These are phyloP conservation scores for Clanis bilineata DNA, from an alignment of 2,888 invertebrate species.

Conservation along the genomic window DNA sequence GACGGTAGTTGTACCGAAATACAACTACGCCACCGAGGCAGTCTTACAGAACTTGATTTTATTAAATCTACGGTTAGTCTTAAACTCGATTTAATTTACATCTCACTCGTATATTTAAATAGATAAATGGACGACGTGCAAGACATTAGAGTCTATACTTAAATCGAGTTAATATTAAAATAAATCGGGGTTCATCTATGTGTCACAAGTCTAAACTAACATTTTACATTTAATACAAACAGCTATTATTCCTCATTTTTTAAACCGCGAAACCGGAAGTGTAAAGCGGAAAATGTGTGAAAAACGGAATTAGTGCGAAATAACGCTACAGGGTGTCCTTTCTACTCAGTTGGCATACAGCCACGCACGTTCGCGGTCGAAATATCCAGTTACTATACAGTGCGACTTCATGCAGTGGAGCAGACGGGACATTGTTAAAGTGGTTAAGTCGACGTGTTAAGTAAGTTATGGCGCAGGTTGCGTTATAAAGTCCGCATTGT, in stretches of 20 bases:
- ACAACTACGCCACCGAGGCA: no score
- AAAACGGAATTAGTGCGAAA: conserved; percentile 14
- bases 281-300: conserved; percentile 8
- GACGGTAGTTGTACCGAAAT: no score
- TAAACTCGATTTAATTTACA: no score
- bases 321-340: conserved; percentile 31
- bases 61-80: no score
- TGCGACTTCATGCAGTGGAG: conserved; percentile 29
- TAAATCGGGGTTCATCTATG: no score
- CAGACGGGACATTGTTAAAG: conserved; percentile 28
- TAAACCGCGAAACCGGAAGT: neutral
- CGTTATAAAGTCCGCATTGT: conserved; percentile 12
- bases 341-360: conserved; percentile 54
- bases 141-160: no score
- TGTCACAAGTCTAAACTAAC: neutral
- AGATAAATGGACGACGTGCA: no score
- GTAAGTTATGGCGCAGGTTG: conserved; percentile 22
- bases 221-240: neutral
- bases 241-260: neutral
- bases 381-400: conserved; percentile 35
- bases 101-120: no score
- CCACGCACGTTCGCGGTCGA: conserved; percentile 57
- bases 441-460: conserved; percentile 24
- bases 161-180: no score
- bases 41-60: no score